Evolutionary conservation across 2,888 invertebrate genomes (phyloP).

Genomic region (Campoplex capitator): DNA sequence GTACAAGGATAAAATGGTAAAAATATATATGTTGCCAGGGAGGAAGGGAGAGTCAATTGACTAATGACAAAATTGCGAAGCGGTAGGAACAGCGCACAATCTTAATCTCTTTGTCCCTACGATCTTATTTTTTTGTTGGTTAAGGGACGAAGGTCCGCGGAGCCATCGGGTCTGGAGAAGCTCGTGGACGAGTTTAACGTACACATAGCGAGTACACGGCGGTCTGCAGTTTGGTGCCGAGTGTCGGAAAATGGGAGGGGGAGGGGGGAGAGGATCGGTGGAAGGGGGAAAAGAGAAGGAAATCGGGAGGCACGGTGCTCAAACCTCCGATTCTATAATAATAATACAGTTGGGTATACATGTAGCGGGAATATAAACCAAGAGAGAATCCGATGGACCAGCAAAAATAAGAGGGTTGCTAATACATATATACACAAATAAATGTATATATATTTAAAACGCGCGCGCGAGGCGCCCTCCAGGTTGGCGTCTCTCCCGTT

Average conservation of each 20-base stretch:
- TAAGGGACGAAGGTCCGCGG: conserved; percentile 25
- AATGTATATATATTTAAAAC: conserved; percentile 19
- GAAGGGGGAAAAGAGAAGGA: conserved; percentile 30
- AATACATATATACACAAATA: conserved; percentile 31
- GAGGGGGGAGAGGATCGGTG: background rate
- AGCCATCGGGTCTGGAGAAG: conserved; percentile 74
- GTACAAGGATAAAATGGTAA: background rate
- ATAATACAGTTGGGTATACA: conserved; percentile 35
- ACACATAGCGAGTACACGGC: conserved; percentile 39
- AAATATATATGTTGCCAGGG: background rate
- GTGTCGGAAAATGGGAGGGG: conserved; percentile 17
- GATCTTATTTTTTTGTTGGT: background rate
- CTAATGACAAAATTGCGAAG: background rate
- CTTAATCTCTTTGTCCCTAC: background rate
- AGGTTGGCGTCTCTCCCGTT: conserved; percentile 75
- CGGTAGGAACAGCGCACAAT: background rate
- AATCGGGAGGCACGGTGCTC: conserved; percentile 30
- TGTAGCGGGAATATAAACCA: conserved; percentile 23
- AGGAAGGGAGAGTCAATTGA: background rate
- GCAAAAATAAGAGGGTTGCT: conserved; percentile 58
- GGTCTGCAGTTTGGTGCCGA: conserved; percentile 56
- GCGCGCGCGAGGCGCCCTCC: conserved; percentile 71
- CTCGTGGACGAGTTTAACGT: conserved; percentile 40
- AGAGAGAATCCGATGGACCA: conserved; percentile 63
- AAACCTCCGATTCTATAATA: conserved; percentile 60